A percentile compares a stretch with the other conserved stretches of the same genome.
Conservation (phyloP, 2,113 vertebrate species). For the Thamnophis sirtalis region DNA sequence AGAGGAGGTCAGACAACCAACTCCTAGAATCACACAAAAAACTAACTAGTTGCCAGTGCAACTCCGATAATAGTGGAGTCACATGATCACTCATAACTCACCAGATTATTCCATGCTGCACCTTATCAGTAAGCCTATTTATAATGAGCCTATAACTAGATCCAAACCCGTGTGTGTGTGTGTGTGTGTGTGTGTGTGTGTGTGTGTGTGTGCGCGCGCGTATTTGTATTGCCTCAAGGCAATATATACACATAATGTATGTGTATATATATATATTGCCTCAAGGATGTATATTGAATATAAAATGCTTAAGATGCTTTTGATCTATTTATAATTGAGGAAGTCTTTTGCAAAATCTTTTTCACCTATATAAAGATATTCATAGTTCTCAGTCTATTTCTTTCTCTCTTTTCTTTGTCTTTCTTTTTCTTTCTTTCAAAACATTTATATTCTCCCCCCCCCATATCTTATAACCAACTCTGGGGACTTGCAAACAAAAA, state of each 20-base stretch:
- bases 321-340: neutral
- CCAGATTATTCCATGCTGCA: neutral
- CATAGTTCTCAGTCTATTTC: neutral
- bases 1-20: neutral
- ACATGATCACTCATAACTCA: neutral
- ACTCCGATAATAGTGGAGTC: neutral
- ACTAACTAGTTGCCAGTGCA: neutral
- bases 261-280: no score
- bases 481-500: no score
- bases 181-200: neutral
- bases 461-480: no score
- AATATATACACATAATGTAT: no score
- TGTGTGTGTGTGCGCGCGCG: no score
- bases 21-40: neutral
- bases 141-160: neutral
- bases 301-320: neutral
- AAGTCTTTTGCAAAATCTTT: neutral
- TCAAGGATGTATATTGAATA: neutral
- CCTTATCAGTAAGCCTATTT: neutral
- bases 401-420: no score
- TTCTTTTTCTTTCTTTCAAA: no score
- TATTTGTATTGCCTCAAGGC: no score
- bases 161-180: neutral
- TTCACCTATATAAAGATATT: neutral
- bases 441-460: no score